These are phyloP conservation scores for Mormyrus proboscirostris DNA, from an alignment of 2,797 vertebrate genomes.

Conservation along the genomic window DNA sequence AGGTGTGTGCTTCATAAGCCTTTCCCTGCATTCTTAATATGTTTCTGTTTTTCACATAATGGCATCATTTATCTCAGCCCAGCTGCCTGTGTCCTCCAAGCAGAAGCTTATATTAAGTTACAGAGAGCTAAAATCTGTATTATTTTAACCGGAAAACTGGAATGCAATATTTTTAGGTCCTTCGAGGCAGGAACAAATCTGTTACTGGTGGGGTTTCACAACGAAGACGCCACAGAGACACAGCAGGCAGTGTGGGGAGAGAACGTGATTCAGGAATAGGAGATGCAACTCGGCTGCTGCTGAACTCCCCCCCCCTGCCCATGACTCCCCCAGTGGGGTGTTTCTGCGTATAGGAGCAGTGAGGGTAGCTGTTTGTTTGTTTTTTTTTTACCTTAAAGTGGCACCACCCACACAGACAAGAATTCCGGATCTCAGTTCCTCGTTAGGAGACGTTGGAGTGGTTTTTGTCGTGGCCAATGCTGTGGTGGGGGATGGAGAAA, in stretches of 20 bases:
- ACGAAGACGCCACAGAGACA: background rate
- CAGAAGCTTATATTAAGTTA: constrained; percentile 26
- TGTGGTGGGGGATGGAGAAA: background rate
- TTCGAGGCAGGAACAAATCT: background rate
- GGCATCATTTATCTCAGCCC: constrained; percentile 18
- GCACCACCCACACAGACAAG: background rate
- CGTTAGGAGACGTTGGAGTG: background rate
- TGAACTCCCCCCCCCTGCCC: background rate
- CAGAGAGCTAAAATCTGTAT: constrained; percentile 15
- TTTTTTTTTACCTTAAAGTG: background rate
- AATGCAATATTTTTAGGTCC: constrained; percentile 20
- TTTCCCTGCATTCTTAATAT: constrained; percentile 25
- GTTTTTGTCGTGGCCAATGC: background rate
- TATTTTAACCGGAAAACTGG: constrained; percentile 16
- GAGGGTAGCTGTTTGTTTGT: background rate
- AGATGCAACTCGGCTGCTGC: background rate
- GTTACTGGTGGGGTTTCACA: background rate
- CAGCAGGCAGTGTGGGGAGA: background rate
- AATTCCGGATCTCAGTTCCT: background rate
- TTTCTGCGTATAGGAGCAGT: background rate
- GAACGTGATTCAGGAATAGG: background rate
- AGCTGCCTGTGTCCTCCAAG: background rate
- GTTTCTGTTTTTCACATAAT: constrained; percentile 18
- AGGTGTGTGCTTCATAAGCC: constrained; percentile 13
- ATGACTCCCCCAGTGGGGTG: background rate